A percentile compares a stretch with the other conserved stretches of the same genome.
phyloP scores from a whole-genome alignment of 2,797 vertebrate genomes.

The Melanotaenia maccullochi region DNA sequence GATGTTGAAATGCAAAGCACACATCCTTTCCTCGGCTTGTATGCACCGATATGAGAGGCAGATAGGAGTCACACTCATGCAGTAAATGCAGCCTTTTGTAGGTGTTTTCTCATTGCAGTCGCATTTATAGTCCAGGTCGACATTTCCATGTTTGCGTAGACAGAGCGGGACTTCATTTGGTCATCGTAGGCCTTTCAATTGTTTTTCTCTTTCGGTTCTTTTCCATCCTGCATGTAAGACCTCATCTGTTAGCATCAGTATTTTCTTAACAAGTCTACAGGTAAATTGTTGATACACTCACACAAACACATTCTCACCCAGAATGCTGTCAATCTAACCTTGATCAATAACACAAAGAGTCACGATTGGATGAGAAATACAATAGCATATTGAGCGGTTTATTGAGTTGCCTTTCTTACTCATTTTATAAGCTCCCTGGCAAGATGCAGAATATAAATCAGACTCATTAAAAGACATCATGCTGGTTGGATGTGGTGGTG shows the following conservation, averaged over 20 bases:
- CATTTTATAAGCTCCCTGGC: conserved; percentile 30
- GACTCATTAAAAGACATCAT: conserved; percentile 32
- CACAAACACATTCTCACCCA: background rate
- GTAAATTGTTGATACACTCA: conserved; percentile 33
- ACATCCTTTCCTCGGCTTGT: conserved; percentile 37
- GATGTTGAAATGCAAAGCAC: conserved; percentile 73
- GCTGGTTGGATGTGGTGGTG: background rate
- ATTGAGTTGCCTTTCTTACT: conserved; percentile 28
- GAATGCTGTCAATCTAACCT: conserved; percentile 44
- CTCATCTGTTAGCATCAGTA: background rate
- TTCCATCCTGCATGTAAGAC: background rate
- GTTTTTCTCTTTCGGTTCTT: background rate
- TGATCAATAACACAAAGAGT: conserved; percentile 35
- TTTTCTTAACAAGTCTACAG: conserved; percentile 25
- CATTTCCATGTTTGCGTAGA: too few species aligned
- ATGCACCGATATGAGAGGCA: conserved; percentile 29
- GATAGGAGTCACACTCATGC: conserved; percentile 42
- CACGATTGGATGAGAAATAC: conserved; percentile 16
- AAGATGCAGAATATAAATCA: conserved; percentile 24
- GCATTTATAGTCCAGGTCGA: too few species aligned
- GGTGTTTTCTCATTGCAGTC: too few species aligned
- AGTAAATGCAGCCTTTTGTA: conserved; percentile 9
- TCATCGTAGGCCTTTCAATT: too few species aligned
- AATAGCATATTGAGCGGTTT: conserved; percentile 19
- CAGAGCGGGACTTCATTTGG: too few species aligned